Evolutionary conservation across 2,113 vertebrate species (phyloP).

Genomic region (Naja naja): DNA sequence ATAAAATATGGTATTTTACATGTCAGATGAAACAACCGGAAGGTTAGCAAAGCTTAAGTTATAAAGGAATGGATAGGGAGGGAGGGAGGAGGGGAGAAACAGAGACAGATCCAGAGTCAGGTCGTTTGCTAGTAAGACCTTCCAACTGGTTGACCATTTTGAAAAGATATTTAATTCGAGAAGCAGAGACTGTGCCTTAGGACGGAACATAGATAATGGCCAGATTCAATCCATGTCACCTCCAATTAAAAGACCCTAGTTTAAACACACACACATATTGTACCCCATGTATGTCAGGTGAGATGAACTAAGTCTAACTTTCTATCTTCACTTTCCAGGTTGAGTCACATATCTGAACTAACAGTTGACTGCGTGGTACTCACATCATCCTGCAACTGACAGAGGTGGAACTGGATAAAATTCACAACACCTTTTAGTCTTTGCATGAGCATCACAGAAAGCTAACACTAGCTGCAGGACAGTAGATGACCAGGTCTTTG

Average conservation of each 20-base stretch:
- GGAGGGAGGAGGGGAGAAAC: background rate
- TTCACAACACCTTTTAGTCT: background rate
- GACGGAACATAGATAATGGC: background rate
- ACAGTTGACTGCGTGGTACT: background rate
- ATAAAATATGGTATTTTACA: background rate
- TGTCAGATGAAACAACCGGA: background rate
- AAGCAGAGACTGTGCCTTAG: background rate
- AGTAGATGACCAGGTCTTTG: background rate
- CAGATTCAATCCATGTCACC: background rate
- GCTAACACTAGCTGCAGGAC: background rate
- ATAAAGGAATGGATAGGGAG: background rate
- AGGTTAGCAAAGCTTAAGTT: background rate
- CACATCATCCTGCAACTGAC: background rate
- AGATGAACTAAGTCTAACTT: background rate
- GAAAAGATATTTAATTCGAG: background rate
- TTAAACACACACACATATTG: background rate
- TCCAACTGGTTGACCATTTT: background rate
- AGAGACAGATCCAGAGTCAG: background rate
- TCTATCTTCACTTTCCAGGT: background rate
- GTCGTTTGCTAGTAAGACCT: background rate
- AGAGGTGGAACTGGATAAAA: background rate
- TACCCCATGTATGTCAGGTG: background rate
- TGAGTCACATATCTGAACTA: background rate
- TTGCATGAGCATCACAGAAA: background rate
- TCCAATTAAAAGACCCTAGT: background rate